Conservation (phyloP, 2,888 invertebrate species). For the Tinea trinotella region DNA sequence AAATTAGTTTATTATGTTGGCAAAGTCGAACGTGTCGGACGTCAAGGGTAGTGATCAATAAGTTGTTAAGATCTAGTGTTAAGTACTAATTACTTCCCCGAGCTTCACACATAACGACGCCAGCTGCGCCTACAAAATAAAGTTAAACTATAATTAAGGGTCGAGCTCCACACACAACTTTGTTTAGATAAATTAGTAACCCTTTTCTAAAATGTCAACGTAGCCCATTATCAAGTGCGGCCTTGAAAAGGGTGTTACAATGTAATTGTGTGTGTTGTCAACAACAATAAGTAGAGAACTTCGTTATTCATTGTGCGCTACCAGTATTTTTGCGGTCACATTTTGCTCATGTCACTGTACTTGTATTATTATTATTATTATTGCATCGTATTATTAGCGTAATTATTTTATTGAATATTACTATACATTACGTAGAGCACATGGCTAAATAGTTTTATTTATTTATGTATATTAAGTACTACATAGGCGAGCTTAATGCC, state of each 20-base stretch:
- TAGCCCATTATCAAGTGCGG: constrained; percentile 43
- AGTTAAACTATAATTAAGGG: constrained; percentile 67
- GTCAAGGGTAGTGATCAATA: constrained; percentile 4
- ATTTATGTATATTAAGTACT: too few species aligned
- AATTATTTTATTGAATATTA: too few species aligned
- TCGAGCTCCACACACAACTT: constrained; percentile 41
- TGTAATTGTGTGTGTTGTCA: constrained; percentile 7
- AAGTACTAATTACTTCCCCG: neutral
- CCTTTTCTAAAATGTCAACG: constrained; percentile 66
- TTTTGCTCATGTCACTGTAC: neutral
- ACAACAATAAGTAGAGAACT: constrained; percentile 6
- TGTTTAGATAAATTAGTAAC: constrained; percentile 66
- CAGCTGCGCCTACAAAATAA: constrained; percentile 48
- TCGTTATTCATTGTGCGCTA: constrained; percentile 6
- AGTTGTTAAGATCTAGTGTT: constrained; percentile 7
- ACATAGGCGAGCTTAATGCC: too few species aligned
- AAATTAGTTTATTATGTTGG: neutral
- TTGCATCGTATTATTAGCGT: too few species aligned
- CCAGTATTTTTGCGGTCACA: neutral
- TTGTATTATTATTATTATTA: neutral
- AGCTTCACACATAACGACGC: constrained; percentile 19
- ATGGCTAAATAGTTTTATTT: too few species aligned
- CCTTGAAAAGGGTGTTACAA: constrained; percentile 44
- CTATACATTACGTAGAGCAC: too few species aligned
- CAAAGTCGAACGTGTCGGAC: constrained; percentile 1